phyloP scores from a whole-genome alignment of 2,888 invertebrate genomes.

The Eustalomyia histrio region DNA sequence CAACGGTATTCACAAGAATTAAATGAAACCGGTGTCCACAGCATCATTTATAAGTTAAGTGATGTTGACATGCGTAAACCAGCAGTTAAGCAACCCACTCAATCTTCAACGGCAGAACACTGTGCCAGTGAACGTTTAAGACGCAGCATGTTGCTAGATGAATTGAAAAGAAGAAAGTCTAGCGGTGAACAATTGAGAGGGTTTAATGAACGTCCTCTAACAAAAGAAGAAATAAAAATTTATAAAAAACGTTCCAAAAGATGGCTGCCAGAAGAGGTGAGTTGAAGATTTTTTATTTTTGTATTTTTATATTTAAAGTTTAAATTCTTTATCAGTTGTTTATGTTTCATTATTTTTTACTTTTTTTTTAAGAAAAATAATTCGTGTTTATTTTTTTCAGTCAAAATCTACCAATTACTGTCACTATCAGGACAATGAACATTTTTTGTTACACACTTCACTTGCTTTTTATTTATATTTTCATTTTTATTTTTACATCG shows the following conservation, averaged over 20 bases:
- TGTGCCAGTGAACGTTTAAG: constrained; percentile 79
- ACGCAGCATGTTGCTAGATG: constrained; percentile 71
- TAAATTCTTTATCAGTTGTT: too few relatives aligned
- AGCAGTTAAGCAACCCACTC: constrained; percentile 71
- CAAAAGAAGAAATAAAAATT: constrained; percentile 30
- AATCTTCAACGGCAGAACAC: constrained; percentile 75
- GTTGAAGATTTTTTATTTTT: constrained; percentile 25
- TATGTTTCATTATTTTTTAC: too few relatives aligned
- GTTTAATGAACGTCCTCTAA: background rate
- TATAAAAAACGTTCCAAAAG: constrained; percentile 79
- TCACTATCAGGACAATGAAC: constrained; percentile 53
- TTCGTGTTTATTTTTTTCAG: too few relatives aligned
- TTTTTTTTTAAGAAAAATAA: too few relatives aligned
- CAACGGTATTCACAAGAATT: constrained; percentile 80
- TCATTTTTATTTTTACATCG: background rate
- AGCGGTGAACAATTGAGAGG: constrained; percentile 17
- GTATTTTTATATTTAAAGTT: too few relatives aligned
- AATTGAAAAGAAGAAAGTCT: constrained; percentile 70
- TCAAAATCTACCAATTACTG: constrained; percentile 44
- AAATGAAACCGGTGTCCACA: constrained; percentile 83
- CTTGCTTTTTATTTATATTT: constrained; percentile 5
- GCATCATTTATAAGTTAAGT: constrained; percentile 90
- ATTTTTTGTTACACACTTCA: constrained; percentile 8
- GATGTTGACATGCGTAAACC: constrained; percentile 83
- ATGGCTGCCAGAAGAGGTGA: constrained; percentile 85